A percentile compares a stretch with the other conserved stretches of the same genome.
phyloP scores from a whole-genome alignment of 1,140 invertebrate species.

The Eumeta japonica region DNA sequence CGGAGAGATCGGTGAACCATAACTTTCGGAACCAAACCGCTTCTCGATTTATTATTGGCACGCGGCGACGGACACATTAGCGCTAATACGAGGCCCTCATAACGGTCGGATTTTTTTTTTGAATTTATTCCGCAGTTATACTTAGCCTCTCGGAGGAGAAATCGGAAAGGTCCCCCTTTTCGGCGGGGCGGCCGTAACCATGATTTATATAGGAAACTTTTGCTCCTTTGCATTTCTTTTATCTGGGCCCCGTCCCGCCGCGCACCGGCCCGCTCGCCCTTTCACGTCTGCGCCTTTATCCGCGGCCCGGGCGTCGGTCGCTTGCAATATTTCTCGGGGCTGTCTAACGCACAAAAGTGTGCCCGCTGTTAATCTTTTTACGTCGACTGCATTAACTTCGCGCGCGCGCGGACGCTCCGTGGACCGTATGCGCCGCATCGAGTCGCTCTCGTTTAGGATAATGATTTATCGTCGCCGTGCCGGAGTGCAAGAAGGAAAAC shows the following conservation, averaged over 20 bases:
- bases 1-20: too few relatives aligned
- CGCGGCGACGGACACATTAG: too few relatives aligned
- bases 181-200: too few relatives aligned
- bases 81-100: too few relatives aligned
- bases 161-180: too few relatives aligned
- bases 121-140: constrained; percentile 27
- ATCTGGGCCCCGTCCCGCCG: not conserved
- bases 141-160: too few relatives aligned
- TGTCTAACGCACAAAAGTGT: constrained; percentile 25
- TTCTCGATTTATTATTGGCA: too few relatives aligned
- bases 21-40: too few relatives aligned
- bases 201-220: constrained; percentile 18
- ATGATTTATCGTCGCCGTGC: too few relatives aligned
- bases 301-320: constrained; percentile 4
- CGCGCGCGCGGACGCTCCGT: constrained; percentile 1
- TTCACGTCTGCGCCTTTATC: constrained; percentile 9
- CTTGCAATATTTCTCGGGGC: constrained; percentile 26
- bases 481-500: too few relatives aligned
- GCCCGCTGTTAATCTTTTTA: constrained; percentile 30
- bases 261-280: not conserved
- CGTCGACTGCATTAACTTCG: constrained; percentile 31
- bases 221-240: constrained; percentile 16
- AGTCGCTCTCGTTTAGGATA: too few relatives aligned
- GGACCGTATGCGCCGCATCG: not conserved
- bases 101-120: too few relatives aligned